Conservation (phyloP, 2,113 vertebrate genomes). For the Vanacampus margaritifer region DNA sequence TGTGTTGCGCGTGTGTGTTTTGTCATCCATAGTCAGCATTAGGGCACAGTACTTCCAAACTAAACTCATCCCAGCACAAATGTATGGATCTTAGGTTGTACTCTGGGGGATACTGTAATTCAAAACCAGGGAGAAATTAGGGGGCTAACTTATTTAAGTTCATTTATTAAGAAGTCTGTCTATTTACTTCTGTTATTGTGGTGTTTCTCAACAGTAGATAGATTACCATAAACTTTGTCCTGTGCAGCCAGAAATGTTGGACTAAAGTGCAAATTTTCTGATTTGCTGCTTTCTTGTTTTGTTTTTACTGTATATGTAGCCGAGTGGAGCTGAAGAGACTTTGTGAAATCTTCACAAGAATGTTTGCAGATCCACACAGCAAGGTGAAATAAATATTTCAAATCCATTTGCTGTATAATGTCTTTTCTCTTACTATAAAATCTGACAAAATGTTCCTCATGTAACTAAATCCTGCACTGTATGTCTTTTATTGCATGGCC, state of each 20-base stretch:
- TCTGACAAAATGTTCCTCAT: neutral
- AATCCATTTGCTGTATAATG: neutral
- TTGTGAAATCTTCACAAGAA: slow-evolving; percentile 98
- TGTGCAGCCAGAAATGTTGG: neutral
- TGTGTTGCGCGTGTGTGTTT: too few species aligned
- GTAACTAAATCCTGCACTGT: slow-evolving; percentile 31
- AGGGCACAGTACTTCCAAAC: too few species aligned
- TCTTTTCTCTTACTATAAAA: neutral
- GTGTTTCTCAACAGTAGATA: too few species aligned
- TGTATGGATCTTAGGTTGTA: too few species aligned
- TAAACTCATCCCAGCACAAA: too few species aligned
- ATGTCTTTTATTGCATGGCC: slow-evolving; percentile 85
- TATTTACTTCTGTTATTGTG: too few species aligned
- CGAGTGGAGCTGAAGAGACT: slow-evolving; percentile 96
- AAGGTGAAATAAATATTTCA: slow-evolving; percentile 75
- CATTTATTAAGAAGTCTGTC: too few species aligned
- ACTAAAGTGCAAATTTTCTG: neutral
- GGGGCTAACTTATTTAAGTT: too few species aligned
- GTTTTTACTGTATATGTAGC: slow-evolving; percentile 64
- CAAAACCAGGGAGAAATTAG: too few species aligned
- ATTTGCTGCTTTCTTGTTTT: neutral
- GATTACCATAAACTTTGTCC: too few species aligned
- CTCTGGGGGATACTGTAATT: too few species aligned
- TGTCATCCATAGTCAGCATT: too few species aligned
- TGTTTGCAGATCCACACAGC: slow-evolving; percentile 99